Percentiles rank a stretch among this genome's conserved stretches.
phyloP scores from a whole-genome alignment of 92 coral and sea anemone genomes.

The Epizoanthus rinbou region DNA sequence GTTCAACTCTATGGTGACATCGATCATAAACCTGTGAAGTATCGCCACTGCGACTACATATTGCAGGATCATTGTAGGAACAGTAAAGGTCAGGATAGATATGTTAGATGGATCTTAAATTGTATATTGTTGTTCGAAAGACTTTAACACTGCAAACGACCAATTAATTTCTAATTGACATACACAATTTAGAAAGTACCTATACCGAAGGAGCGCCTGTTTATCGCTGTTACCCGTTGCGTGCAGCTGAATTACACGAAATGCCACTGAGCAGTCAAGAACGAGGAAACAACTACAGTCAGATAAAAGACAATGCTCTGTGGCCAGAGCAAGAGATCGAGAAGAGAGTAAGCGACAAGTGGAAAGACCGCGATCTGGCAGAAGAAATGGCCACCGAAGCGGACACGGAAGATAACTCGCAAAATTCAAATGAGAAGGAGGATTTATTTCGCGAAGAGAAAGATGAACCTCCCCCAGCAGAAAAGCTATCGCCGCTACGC shows the following conservation, averaged over 20 bases:
- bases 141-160: conserved; percentile 27
- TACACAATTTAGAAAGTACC: background rate
- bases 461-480: conserved; percentile 40
- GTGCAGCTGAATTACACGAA: no score
- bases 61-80: background rate
- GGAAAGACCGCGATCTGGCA: background rate
- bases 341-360: background rate
- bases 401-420: conserved; percentile 6
- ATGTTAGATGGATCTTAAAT: background rate
- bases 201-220: background rate
- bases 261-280: conserved; percentile 2
- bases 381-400: conserved; percentile 35
- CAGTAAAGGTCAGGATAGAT: background rate
- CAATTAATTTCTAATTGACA: conserved; percentile 39
- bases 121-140: background rate
- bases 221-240: background rate
- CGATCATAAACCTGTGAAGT: background rate
- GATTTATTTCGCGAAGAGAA: conserved; percentile 46
- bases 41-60: background rate
- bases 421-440: conserved; percentile 29
- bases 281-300: conserved; percentile 9
- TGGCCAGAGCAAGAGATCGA: background rate
- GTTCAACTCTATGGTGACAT: no score
- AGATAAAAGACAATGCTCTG: background rate
- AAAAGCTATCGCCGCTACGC: conserved; percentile 46